Percentiles rank a stretch among this genome's conserved stretches.
These are phyloP conservation scores for Porites divaricata DNA, from an alignment of 92 coral and sea anemone genomes.

Conservation along the genomic window DNA sequence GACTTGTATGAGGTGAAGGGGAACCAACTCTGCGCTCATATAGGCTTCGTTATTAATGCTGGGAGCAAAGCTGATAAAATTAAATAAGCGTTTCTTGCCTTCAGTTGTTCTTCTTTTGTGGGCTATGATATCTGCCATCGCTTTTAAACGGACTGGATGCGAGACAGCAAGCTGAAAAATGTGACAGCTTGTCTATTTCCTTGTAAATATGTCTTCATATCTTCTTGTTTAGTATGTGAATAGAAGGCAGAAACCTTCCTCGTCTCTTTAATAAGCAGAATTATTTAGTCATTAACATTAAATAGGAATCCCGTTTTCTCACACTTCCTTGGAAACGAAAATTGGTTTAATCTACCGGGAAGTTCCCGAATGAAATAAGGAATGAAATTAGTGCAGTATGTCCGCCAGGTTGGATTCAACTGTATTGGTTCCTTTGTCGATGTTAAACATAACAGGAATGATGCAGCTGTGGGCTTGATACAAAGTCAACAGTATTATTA, in stretches of 20 bases:
- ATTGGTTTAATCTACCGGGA: too few species aligned
- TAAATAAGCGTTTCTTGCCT: background rate
- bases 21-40: too few species aligned
- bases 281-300: background rate
- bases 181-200: background rate
- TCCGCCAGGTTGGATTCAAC: background rate
- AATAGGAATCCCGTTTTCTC: too few species aligned
- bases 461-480: background rate
- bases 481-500: background rate
- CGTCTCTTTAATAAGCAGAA: background rate
- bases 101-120: background rate
- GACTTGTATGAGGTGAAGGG: too few species aligned
- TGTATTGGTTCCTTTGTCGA: background rate
- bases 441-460: conserved; percentile 1
- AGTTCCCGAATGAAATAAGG: too few species aligned
- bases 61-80: too few species aligned
- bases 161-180: background rate
- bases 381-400: too few species aligned
- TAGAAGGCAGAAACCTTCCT: too few species aligned
- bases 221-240: background rate
- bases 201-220: background rate
- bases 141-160: background rate
- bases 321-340: too few species aligned
- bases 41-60: too few species aligned
- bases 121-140: background rate